These are phyloP conservation scores for Nipponia nippon DNA, from an alignment of 2,113 vertebrate genomes.

Conservation along the genomic window DNA sequence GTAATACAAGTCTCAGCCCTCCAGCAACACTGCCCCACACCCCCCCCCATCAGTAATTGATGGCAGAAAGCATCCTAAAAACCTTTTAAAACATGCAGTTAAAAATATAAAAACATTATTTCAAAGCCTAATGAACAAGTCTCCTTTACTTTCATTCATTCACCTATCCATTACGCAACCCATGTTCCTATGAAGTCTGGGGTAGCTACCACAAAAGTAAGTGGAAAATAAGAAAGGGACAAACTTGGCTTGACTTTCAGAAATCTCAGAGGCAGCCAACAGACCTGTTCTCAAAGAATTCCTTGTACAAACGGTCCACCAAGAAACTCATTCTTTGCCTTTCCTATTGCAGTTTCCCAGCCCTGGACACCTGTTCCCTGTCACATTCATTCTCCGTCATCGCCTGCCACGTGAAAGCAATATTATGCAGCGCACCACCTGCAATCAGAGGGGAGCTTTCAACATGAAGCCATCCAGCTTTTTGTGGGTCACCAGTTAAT, in stretches of 20 bases:
- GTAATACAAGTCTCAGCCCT: background rate
- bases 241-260: background rate
- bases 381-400: background rate
- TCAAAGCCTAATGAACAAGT: background rate
- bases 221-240: background rate
- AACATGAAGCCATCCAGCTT: background rate
- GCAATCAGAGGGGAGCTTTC: background rate
- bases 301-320: background rate
- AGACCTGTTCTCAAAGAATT: background rate
- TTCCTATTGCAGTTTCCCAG: background rate
- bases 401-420: background rate
- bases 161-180: background rate
- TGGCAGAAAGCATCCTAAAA: background rate
- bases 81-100: background rate
- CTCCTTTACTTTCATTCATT: background rate
- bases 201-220: background rate
- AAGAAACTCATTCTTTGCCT: background rate
- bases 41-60: background rate
- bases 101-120: background rate
- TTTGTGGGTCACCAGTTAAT: background rate
- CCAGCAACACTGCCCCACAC: background rate
- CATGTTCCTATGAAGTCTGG: background rate
- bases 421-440: fast-evolving
- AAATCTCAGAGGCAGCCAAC: background rate
- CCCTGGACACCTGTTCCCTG: background rate